A percentile compares a stretch with the other conserved stretches of the same genome.
Conservation (phyloP, 2,113 vertebrate genomes). For the Oryzias celebensis region DNA sequence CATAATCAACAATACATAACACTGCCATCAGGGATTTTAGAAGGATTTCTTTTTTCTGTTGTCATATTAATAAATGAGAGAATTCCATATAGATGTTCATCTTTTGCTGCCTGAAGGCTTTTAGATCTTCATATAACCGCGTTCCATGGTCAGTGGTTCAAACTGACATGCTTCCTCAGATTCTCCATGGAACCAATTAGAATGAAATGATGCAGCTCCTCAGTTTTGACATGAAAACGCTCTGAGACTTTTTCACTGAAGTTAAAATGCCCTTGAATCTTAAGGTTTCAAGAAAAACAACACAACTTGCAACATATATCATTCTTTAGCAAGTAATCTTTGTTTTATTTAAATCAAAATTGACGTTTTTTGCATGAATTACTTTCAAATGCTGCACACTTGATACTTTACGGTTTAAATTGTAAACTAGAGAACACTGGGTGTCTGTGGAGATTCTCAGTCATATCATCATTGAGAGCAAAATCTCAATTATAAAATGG, state of each 20-base stretch:
- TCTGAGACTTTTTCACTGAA: conserved; percentile 26
- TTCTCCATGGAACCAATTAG: conserved; percentile 68
- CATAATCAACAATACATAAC: neutral
- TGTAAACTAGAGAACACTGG: neutral
- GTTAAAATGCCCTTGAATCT: conserved; percentile 6
- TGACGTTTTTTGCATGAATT: no score
- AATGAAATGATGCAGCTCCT: conserved; percentile 59
- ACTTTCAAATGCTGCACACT: no score
- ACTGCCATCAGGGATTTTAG: conserved; percentile 15
- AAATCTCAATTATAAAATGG: no score
- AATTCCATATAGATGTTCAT: conserved; percentile 21
- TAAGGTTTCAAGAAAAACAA: conserved; percentile 24
- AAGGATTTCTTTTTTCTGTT: neutral
- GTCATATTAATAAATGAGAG: conserved; percentile 18
- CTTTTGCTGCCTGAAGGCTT: conserved; percentile 42
- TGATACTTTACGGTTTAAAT: neutral
- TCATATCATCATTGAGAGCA: no score
- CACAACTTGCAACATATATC: no score
- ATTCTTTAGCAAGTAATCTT: no score
- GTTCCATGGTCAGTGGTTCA: conserved; percentile 30
- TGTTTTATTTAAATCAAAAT: no score
- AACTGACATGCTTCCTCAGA: conserved; percentile 33
- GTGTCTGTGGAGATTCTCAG: no score
- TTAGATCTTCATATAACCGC: conserved; percentile 35
- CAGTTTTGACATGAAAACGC: conserved; percentile 20